Evolutionary conservation across 2,888 invertebrate genomes (phyloP).

Genomic region (Nephrotoma flavescens): DNA sequence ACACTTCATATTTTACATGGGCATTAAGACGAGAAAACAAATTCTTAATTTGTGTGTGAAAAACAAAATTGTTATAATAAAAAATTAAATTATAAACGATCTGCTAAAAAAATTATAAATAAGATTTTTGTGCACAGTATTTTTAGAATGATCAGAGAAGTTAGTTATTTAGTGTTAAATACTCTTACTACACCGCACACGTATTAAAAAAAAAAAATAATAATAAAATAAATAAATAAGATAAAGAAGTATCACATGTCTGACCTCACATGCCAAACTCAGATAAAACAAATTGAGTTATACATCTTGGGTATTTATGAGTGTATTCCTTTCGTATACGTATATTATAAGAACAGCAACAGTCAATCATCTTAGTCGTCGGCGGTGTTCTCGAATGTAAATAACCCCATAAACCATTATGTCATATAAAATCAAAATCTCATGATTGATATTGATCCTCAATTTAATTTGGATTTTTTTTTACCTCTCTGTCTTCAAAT

Average conservation of each 20-base stretch:
- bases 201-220: background rate
- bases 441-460: background rate
- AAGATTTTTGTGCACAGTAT: background rate
- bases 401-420: background rate
- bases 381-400: background rate
- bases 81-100: background rate
- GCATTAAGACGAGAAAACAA: background rate
- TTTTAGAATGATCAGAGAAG: background rate
- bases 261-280: background rate
- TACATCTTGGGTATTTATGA: background rate
- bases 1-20: background rate
- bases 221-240: background rate
- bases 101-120: background rate
- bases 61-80: background rate
- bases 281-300: background rate
- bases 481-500: background rate
- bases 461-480: background rate
- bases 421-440: background rate
- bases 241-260: background rate
- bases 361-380: background rate
- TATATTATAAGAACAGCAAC: background rate
- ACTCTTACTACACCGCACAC: background rate
- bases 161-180: background rate
- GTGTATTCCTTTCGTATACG: background rate
- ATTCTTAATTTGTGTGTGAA: background rate